Evolutionary conservation across 1,140 invertebrate species (phyloP), one percentile per base, ranked within the genome.

Genomic region (Hylyphantes graminicola): DNA sequence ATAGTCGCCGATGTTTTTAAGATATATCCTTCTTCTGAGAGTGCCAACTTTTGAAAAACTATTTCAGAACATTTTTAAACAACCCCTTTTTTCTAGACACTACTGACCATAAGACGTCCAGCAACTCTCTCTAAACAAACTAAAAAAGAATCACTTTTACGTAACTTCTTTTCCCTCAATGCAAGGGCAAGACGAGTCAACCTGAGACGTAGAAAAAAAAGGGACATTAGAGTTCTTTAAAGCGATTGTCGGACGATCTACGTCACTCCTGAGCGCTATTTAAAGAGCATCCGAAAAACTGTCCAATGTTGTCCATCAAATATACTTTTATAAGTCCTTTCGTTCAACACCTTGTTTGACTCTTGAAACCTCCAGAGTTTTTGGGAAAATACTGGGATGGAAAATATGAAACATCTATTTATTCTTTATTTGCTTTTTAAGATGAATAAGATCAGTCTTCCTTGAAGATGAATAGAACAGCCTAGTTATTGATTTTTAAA

Each of bases 251-350:
- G 59, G 67, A 80, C 55, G 65, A 70, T 50, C 50, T 19, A 70
- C 65, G 35, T 21, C 19, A 35, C 76, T 80, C 17, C 21, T 81
- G 79, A 81, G 54, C 79, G 55, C n/a, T 55, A 73, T 81, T 73
- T 81, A 59, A 81, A 72, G 79, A 81, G 55, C 51, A 17, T 79
- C 50, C 19, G 48, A 57, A 79, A 79, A 35, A 65, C n/a, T 73
- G 79, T 81, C 68, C 54, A 73, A 57, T 59, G 65, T 81, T 81
- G 79, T 81, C 79, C 54, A 81, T 81, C 79, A 81, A 81, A 81
- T 81, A 72, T 73, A 81, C 67, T 81, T 81, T 81, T 73, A 73
- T 73, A 73, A 81, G 55, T 73, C 55, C 55, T 81, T 61, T 72
- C 35, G 67, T 51, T 51, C 57, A 21, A 81, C 79, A 81, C 68